Evolutionary conservation across 1,140 invertebrate genomes (phyloP).

Genomic region (Cecropterus lyciades): DNA sequence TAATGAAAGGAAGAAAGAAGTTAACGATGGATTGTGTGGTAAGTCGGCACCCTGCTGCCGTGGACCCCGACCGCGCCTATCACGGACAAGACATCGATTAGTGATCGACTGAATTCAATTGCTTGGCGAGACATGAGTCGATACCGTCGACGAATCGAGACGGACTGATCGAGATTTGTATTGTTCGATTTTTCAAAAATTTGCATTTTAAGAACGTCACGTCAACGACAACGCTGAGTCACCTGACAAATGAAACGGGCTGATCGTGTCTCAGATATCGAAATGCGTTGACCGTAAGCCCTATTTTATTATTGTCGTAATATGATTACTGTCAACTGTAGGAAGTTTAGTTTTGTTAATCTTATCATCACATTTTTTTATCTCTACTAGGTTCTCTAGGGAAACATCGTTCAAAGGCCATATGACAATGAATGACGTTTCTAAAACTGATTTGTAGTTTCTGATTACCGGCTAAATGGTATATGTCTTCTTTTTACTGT

Average conservation of each 20-base stretch:
- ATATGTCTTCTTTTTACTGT: too few relatives aligned
- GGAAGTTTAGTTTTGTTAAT: constrained; percentile 42
- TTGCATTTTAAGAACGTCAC: constrained; percentile 83
- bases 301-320: constrained; percentile 77
- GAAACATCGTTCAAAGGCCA: too few relatives aligned
- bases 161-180: constrained; percentile 74
- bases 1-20: constrained; percentile 83
- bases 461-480: too few relatives aligned
- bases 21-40: constrained; percentile 84
- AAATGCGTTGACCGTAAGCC: constrained; percentile 81
- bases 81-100: constrained; percentile 84
- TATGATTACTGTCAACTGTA: constrained; percentile 81
- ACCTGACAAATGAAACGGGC: constrained; percentile 79
- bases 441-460: too few relatives aligned
- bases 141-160: constrained; percentile 77
- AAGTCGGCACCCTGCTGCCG: constrained; percentile 83
- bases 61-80: constrained; percentile 79
- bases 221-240: constrained; percentile 81
- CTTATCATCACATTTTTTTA: constrained; percentile 27
- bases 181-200: constrained; percentile 82
- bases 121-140: constrained; percentile 77
- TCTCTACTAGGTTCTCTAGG: constrained; percentile 20
- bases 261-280: constrained; percentile 75
- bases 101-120: constrained; percentile 84
- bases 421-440: too few relatives aligned